phyloP scores from a whole-genome alignment of 1,140 invertebrate genomes.

The Macrocentrus cingulum region DNA sequence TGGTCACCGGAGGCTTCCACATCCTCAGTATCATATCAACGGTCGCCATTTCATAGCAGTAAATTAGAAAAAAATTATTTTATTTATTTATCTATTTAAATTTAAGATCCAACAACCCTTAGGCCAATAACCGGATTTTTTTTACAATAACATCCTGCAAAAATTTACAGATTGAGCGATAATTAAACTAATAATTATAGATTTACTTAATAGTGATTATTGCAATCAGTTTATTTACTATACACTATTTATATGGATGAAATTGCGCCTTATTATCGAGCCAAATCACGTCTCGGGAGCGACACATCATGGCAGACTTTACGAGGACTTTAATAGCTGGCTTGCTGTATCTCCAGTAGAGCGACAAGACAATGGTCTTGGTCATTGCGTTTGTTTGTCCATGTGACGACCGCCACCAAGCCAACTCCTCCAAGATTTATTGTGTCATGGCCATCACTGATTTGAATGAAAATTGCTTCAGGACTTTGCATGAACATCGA shows the following conservation, averaged over 20 bases:
- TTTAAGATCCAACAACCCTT: too few species aligned
- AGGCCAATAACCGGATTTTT: too few species aligned
- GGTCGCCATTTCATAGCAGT: too few species aligned
- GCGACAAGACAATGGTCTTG: slow-evolving; percentile 18
- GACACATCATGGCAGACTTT: slow-evolving; percentile 10
- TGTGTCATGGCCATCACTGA: slow-evolving; percentile 3
- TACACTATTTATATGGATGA: not conserved
- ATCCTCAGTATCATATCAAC: not conserved
- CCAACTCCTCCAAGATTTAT: not conserved
- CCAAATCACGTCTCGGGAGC: not conserved
- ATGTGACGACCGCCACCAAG: slow-evolving; percentile 1
- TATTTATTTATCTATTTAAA: too few species aligned
- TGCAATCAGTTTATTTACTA: too few species aligned
- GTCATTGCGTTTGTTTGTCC: slow-evolving; percentile 17
- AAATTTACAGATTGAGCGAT: too few species aligned
- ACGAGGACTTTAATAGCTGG: slow-evolving; percentile 15
- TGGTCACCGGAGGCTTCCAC: too few species aligned
- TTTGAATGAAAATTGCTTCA: slow-evolving; percentile 26
- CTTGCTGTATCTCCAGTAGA: not conserved
- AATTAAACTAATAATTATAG: too few species aligned
- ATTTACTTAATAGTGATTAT: too few species aligned
- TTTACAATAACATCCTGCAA: too few species aligned
- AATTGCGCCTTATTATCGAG: slow-evolving; percentile 16
- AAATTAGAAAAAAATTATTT: too few species aligned
- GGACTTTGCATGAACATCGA: slow-evolving; percentile 25